Conservation (phyloP, 1,140 invertebrate genomes). For the Atta colombica region DNA sequence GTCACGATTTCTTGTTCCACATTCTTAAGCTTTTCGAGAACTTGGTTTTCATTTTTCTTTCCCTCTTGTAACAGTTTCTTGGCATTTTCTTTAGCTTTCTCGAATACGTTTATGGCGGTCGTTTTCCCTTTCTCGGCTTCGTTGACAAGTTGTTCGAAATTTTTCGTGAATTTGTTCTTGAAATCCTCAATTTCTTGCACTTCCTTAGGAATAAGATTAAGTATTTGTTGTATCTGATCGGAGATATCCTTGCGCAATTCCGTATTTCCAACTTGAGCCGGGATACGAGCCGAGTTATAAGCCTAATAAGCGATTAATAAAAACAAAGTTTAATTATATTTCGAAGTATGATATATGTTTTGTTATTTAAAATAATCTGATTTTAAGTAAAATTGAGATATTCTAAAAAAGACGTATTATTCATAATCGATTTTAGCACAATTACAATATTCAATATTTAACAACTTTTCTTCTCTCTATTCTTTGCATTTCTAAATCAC, state of each 20-base stretch:
- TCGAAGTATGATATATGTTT: background rate
- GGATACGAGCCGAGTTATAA: background rate
- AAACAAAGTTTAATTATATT: constrained; percentile 3
- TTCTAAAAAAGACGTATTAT: too few relatives aligned
- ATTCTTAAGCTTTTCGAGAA: background rate
- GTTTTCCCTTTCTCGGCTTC: too few relatives aligned
- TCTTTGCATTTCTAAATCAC: background rate
- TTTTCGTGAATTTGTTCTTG: background rate
- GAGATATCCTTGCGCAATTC: background rate
- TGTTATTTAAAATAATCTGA: too few relatives aligned
- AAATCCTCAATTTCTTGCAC: background rate
- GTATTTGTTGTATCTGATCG: background rate
- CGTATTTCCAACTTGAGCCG: background rate
- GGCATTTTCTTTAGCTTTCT: background rate
- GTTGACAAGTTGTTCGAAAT: background rate
- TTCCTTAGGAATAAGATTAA: background rate
- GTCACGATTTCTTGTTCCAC: constrained; percentile 17
- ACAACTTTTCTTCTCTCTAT: background rate
- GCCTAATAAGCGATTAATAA: constrained; percentile 20
- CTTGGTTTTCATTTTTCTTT: background rate
- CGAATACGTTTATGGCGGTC: background rate
- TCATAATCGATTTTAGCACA: background rate
- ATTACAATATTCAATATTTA: background rate
- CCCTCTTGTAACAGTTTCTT: background rate
- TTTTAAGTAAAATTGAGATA: too few relatives aligned